A percentile compares a stretch with the other conserved stretches of the same genome.
Evolutionary conservation across 2,113 vertebrate species (phyloP).

Genomic region (Odobenus rosmarus): DNA sequence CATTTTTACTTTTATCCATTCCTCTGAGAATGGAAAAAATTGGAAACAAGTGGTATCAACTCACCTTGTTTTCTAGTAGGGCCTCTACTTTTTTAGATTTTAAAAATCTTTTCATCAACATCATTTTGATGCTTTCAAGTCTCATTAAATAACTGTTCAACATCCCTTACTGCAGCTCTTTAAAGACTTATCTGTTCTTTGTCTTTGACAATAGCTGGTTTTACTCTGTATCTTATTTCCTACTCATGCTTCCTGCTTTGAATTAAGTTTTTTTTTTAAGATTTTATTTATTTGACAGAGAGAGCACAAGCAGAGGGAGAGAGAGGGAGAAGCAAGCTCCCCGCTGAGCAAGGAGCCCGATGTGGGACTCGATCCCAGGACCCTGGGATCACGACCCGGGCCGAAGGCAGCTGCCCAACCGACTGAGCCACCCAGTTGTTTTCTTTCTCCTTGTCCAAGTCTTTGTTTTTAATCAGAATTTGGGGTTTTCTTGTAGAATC

Average conservation of each 20-base stretch:
- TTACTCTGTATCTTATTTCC: not conserved
- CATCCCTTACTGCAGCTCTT: not conserved
- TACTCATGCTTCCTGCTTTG: not conserved
- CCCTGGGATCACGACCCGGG: too few relatives aligned
- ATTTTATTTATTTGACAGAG: not conserved
- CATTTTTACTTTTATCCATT: conserved; percentile 24
- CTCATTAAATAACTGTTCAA: not conserved
- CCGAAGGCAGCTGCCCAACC: too few relatives aligned
- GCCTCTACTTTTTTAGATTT: not conserved
- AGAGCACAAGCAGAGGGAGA: too few relatives aligned
- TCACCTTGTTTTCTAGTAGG: not conserved
- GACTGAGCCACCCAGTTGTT: not conserved
- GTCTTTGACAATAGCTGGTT: not conserved
- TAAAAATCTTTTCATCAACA: not conserved
- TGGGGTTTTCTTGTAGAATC: not conserved
- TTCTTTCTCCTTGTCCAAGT: not conserved
- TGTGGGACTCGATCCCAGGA: too few relatives aligned
- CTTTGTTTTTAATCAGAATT: not conserved
- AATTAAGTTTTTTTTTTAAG: not conserved
- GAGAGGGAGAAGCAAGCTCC: too few relatives aligned
- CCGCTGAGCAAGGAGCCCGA: too few relatives aligned
- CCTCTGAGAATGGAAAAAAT: conserved; percentile 24
- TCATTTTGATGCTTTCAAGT: conserved; percentile 14
- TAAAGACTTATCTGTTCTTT: not conserved
- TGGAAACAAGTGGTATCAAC: not conserved